These are phyloP conservation scores for Automeris io DNA, from an alignment of 2,888 invertebrate species.

Conservation along the genomic window DNA sequence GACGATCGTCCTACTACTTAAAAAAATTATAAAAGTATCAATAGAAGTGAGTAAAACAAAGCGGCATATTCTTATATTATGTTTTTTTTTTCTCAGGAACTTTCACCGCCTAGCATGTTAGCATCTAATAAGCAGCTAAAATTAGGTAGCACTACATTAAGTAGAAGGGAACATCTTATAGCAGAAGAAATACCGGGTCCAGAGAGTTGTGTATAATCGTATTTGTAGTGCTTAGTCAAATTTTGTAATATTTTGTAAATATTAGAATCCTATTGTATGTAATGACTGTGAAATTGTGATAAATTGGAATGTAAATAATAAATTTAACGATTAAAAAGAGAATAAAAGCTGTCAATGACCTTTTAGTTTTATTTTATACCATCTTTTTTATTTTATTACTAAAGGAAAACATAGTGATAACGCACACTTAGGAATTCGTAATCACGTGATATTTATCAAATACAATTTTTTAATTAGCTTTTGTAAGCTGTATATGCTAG, in stretches of 20 bases:
- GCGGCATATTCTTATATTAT: not conserved
- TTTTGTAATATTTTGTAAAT: slow-evolving; percentile 35
- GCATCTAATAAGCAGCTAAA: slow-evolving; percentile 40
- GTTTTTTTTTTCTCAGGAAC: not conserved
- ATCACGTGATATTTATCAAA: no score
- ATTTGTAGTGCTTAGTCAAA: slow-evolving; percentile 3
- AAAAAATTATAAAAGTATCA: no score
- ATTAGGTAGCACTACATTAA: slow-evolving; percentile 48
- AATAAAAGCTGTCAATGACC: slow-evolving; percentile 28
- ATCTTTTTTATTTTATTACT: no score
- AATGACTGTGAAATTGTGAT: slow-evolving; percentile 63
- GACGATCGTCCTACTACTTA: no score
- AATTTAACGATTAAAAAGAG: slow-evolving; percentile 30
- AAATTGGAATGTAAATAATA: slow-evolving; percentile 51
- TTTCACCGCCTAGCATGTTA: slow-evolving; percentile 38
- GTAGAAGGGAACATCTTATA: slow-evolving; percentile 67
- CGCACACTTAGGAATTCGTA: no score
- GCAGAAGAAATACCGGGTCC: slow-evolving; percentile 71
- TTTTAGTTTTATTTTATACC: no score
- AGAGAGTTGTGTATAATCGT: slow-evolving; percentile 67
- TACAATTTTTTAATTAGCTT: no score
- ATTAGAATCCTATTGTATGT: slow-evolving; percentile 31
- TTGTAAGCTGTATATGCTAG: no score
- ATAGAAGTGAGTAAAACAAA: no score
- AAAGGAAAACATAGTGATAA: no score